A percentile compares a stretch with the other conserved stretches of the same genome.
These are phyloP conservation scores for Eidolon dupreanum DNA, from an alignment of 2,797 vertebrate genomes.

Conservation along the genomic window DNA sequence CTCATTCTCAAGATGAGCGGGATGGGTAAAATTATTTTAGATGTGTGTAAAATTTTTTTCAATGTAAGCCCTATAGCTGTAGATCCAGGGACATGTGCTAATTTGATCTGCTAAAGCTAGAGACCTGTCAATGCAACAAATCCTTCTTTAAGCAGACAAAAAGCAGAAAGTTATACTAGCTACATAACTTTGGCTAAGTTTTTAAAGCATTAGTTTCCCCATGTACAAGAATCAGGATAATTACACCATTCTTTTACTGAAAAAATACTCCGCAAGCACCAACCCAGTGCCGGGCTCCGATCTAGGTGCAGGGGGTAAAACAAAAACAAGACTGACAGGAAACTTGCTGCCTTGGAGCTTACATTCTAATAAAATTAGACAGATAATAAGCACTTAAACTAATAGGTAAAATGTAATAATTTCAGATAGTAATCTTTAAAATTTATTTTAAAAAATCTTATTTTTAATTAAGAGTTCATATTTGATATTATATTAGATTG, in stretches of 20 bases:
- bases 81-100: neutral
- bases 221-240: neutral
- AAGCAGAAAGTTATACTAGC: neutral
- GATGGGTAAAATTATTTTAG: conserved; percentile 2
- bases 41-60: neutral
- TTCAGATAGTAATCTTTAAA: neutral
- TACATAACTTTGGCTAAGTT: neutral
- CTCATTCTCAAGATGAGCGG: neutral
- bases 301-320: neutral
- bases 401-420: neutral
- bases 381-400: neutral
- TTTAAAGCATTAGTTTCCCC: neutral
- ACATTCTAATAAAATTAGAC: neutral
- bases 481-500: no score
- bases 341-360: neutral
- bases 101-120: neutral
- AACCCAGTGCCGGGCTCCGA: neutral
- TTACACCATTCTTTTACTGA: neutral
- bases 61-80: neutral
- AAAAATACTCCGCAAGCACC: neutral
- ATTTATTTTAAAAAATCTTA: no score
- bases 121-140: neutral
- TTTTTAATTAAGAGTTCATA: no score
- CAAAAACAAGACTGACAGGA: neutral
- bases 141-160: neutral